phyloP scores from a whole-genome alignment of 2,797 vertebrate genomes.

The Cygnus olor region DNA sequence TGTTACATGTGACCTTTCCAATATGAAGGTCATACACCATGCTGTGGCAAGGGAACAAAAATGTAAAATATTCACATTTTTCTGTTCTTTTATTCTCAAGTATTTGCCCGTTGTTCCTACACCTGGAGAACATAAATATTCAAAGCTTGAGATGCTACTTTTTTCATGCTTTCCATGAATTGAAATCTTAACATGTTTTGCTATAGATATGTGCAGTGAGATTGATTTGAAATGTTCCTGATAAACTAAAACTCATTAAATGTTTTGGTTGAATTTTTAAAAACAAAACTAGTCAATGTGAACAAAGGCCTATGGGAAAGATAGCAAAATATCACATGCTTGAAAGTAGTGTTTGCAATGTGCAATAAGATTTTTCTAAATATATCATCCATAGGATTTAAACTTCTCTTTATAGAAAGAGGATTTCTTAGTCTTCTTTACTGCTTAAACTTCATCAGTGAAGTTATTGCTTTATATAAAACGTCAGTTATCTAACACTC shows the following conservation, averaged over 20 bases:
- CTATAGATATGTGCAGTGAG: neutral
- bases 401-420: neutral
- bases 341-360: neutral
- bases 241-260: neutral
- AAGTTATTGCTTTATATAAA: neutral
- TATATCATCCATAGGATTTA: neutral
- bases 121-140: neutral
- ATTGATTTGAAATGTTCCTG: neutral
- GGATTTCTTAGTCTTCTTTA: neutral
- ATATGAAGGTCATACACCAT: neutral
- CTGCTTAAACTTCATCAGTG: neutral
- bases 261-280: neutral
- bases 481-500: neutral
- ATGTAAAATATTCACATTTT: neutral
- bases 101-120: neutral
- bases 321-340: neutral
- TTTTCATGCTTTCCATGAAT: neutral
- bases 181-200: neutral
- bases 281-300: neutral
- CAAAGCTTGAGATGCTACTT: neutral
- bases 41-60: neutral
- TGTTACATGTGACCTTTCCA: neutral
- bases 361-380: neutral
- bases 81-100: neutral
- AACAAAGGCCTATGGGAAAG: neutral